These are phyloP conservation scores for Idaea aversata DNA, from an alignment of 2,888 invertebrate species.

Conservation along the genomic window DNA sequence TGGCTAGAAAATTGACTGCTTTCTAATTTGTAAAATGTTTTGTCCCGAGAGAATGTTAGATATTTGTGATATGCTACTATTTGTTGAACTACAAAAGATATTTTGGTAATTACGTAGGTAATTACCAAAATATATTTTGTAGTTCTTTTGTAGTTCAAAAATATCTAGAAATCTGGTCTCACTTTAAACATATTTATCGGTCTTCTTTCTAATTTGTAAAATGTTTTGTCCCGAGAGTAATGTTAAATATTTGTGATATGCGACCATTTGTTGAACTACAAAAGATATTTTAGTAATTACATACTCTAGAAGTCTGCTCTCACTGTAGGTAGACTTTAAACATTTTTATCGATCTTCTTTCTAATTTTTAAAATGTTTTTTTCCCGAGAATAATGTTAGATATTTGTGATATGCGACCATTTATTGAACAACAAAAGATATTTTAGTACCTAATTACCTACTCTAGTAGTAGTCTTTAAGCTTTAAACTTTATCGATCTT, in stretches of 20 bases:
- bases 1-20: constrained; percentile 35
- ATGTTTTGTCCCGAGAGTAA: background rate
- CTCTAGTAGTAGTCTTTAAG: no score
- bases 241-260: background rate
- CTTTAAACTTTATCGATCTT: constrained; percentile 5
- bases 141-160: no score
- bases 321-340: no score
- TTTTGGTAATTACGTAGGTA: no score
- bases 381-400: background rate
- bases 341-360: constrained; percentile 6
- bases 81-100: background rate
- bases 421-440: background rate
- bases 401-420: background rate
- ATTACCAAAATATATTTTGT: no score
- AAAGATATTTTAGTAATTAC: background rate
- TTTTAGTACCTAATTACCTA: no score
- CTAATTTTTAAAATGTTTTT: background rate
- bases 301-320: no score
- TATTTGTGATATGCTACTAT: background rate
- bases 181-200: no score
- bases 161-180: no score
- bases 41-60: background rate
- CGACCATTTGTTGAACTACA: background rate
- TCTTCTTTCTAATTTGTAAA: constrained; percentile 9
- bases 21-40: constrained; percentile 1